Evolutionary conservation across 2,797 vertebrate genomes (phyloP).

Genomic region (Salmo trutta): DNA sequence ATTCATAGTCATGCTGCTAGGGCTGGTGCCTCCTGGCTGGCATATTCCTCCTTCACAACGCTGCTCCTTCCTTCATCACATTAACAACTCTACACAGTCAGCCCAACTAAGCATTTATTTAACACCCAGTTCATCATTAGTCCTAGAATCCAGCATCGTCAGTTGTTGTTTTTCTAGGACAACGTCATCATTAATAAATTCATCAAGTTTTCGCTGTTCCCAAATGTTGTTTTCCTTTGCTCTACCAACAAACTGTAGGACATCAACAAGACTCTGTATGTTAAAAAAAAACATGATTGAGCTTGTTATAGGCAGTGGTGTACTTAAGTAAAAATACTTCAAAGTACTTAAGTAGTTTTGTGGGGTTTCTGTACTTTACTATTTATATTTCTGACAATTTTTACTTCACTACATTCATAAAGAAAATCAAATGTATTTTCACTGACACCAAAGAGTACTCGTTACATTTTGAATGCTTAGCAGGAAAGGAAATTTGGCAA

Average conservation of each 20-base stretch:
- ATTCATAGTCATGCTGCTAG: constrained; percentile 39
- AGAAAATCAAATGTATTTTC: too few relatives aligned
- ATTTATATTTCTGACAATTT: too few relatives aligned
- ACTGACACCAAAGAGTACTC: too few relatives aligned
- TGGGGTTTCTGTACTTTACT: too few relatives aligned
- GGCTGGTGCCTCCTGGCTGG: neutral
- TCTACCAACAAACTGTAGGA: neutral
- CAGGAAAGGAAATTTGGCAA: too few relatives aligned
- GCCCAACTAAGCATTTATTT: neutral
- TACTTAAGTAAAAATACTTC: neutral
- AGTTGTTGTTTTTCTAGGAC: neutral
- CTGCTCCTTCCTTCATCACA: neutral
- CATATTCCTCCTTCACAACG: neutral
- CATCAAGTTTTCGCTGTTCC: neutral
- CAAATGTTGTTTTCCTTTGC: neutral
- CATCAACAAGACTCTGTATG: neutral
- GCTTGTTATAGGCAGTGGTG: neutral
- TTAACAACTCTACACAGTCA: neutral
- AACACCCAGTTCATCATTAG: neutral
- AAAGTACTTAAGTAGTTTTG: too few relatives aligned
- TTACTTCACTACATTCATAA: too few relatives aligned
- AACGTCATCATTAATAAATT: neutral
- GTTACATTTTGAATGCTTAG: too few relatives aligned
- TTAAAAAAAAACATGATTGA: neutral
- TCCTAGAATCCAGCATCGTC: neutral